Evolutionary conservation across 2,888 invertebrate genomes (phyloP).

Genomic region (Philopedon plagiatum): DNA sequence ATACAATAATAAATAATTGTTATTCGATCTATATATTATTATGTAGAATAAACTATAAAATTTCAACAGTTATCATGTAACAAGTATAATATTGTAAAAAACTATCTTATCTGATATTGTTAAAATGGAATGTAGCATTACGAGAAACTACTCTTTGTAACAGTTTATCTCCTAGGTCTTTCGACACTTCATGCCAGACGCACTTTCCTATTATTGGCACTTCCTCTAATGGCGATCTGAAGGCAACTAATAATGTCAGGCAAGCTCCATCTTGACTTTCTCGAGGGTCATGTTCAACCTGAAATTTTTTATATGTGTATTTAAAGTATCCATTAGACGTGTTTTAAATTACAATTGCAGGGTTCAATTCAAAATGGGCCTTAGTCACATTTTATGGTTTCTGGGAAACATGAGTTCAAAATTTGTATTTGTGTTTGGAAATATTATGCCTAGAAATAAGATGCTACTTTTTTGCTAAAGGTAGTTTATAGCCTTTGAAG

Average conservation of each 20-base stretch:
- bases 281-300: constrained; percentile 77
- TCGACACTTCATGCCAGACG: constrained; percentile 87
- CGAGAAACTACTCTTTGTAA: constrained; percentile 78
- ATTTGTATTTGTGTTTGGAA: no score
- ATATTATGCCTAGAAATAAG: no score
- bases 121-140: constrained; percentile 84
- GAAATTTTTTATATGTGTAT: no score
- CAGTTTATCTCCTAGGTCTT: constrained; percentile 78
- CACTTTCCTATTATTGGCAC: constrained; percentile 90
- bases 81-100: background rate
- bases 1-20: constrained; percentile 10
- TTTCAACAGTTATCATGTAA: constrained; percentile 25
- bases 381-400: no score
- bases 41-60: constrained; percentile 24
- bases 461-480: no score
- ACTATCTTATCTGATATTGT: constrained; percentile 81
- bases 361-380: no score
- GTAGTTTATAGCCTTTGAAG: no score
- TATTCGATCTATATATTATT: background rate
- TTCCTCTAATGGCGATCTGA: constrained; percentile 88
- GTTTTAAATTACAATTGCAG: no score
- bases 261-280: constrained; percentile 82
- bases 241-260: constrained; percentile 85
- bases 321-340: no score
- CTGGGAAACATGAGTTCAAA: no score